These are phyloP conservation scores for Ephestia elutella DNA, from an alignment of 1,140 invertebrate species.

Conservation along the genomic window DNA sequence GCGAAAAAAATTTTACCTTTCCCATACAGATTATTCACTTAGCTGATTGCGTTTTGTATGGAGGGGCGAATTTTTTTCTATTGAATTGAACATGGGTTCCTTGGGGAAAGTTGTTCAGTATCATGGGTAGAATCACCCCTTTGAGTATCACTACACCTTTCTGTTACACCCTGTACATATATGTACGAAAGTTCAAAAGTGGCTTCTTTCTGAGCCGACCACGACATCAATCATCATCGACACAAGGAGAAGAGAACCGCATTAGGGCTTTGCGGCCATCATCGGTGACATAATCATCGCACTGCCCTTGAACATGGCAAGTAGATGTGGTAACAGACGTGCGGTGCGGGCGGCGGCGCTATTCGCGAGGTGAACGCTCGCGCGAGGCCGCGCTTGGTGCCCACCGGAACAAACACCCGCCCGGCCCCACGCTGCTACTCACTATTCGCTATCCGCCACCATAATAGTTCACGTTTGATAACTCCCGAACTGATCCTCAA, in stretches of 20 bases:
- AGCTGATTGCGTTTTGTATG: too few relatives aligned
- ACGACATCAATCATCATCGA: not conserved
- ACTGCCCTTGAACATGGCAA: conserved; percentile 56
- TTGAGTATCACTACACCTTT: too few relatives aligned
- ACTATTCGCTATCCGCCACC: conserved; percentile 17
- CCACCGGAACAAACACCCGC: conserved; percentile 47
- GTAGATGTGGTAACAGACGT: conserved; percentile 41
- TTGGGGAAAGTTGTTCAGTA: too few relatives aligned
- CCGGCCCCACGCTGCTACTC: conserved; percentile 19
- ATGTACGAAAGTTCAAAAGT: not conserved
- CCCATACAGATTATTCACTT: too few relatives aligned
- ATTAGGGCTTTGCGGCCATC: conserved; percentile 12
- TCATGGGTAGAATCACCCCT: too few relatives aligned
- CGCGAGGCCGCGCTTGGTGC: conserved; percentile 53
- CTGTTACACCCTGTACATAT: too few relatives aligned
- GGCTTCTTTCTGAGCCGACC: not conserved
- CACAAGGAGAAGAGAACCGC: not conserved
- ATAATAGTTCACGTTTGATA: conserved; percentile 26
- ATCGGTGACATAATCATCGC: conserved; percentile 50
- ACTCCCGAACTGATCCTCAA: conserved; percentile 7
- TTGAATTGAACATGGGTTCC: too few relatives aligned
- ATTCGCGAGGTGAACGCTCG: conserved; percentile 65
- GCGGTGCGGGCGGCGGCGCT: conserved; percentile 30
- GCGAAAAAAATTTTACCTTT: too few relatives aligned
- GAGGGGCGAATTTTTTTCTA: too few relatives aligned